Evolutionary conservation across 2,113 vertebrate species (phyloP).

Genomic region (Litocranius walleri): DNA sequence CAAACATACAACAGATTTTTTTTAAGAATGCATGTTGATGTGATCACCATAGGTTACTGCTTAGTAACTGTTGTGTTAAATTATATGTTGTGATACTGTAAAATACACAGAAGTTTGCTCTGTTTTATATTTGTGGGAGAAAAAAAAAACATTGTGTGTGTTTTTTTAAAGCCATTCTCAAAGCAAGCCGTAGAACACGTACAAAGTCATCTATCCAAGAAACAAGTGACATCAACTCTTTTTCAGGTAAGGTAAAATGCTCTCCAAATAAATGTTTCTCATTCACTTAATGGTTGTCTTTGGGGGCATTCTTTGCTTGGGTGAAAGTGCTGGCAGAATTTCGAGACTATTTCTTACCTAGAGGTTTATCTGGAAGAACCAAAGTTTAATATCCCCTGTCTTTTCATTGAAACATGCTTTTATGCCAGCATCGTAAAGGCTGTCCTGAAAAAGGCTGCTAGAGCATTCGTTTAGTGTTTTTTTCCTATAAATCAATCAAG

Average conservation of each 20-base stretch:
- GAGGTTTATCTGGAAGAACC: background rate
- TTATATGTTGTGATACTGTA: background rate
- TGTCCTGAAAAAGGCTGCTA: background rate
- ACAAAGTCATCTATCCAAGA: constrained; percentile 93
- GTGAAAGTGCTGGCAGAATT: accelerated
- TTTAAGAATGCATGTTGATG: background rate
- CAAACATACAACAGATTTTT: background rate
- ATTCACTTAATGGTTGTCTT: background rate
- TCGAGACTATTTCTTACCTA: background rate
- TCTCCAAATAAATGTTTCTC: background rate
- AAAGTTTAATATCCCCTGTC: background rate
- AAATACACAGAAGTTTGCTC: background rate
- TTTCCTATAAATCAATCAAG: background rate
- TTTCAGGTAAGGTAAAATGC: constrained; percentile 90
- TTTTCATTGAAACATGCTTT: background rate
- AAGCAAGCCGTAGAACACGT: constrained; percentile 96
- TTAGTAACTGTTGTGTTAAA: background rate
- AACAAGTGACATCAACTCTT: constrained; percentile 91
- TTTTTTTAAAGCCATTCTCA: constrained; percentile 90
- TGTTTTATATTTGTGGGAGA: background rate
- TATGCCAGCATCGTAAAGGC: background rate
- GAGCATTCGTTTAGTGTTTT: background rate
- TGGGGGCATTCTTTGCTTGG: background rate
- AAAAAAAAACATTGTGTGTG: background rate
- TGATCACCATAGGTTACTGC: background rate